Conservation (phyloP, 2,888 invertebrate species). For the Lochmaea crataegi region DNA sequence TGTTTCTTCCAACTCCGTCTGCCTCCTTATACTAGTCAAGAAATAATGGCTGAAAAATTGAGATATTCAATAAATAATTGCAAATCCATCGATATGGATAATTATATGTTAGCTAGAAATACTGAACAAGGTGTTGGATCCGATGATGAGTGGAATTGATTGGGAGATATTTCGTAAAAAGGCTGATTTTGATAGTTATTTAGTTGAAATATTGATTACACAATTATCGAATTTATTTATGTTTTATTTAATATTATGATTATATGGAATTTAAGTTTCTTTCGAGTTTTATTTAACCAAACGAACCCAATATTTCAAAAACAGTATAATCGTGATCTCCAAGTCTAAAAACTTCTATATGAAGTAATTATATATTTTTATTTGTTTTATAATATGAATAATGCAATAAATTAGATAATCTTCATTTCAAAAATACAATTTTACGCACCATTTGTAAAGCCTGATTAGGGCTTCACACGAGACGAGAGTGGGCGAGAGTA, state of each 20-base stretch:
- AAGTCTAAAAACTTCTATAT: no score
- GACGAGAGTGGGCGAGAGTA: no score
- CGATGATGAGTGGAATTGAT: constrained; percentile 64
- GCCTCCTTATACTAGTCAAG: constrained; percentile 71
- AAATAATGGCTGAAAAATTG: constrained; percentile 71
- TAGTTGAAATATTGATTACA: not conserved
- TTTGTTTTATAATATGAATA: no score
- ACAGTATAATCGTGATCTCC: no score
- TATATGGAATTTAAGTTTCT: not conserved
- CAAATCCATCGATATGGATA: constrained; percentile 76
- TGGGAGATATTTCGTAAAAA: constrained; percentile 15
- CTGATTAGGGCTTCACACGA: no score
- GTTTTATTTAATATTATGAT: constrained; percentile 10
- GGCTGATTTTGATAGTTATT: constrained; percentile 31
- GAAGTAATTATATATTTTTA: no score
- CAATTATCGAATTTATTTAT: constrained; percentile 20
- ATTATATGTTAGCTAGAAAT: constrained; percentile 75
- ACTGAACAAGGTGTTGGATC: constrained; percentile 65
- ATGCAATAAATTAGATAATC: no score
- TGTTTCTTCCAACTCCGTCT: constrained; percentile 73
- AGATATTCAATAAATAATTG: constrained; percentile 76
- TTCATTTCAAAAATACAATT: no score
- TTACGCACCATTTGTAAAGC: no score
- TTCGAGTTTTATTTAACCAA: no score
- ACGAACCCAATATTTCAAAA: no score